Conservation (phyloP, 2,888 invertebrate species). For the Hydrotaea diabolus region DNA sequence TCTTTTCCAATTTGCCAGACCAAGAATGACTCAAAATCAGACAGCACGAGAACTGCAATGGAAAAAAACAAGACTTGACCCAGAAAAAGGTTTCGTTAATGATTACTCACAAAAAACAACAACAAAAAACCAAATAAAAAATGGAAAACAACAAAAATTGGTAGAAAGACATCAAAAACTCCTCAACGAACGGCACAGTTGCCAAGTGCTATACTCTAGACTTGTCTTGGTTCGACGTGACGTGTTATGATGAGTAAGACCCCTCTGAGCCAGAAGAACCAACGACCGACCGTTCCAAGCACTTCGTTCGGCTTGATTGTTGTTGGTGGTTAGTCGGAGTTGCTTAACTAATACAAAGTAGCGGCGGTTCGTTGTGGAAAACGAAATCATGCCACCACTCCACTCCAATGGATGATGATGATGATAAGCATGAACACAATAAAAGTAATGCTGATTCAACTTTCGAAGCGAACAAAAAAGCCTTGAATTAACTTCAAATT, state of each 20-base stretch:
- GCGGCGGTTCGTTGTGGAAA: constrained; percentile 29
- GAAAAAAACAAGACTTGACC: constrained; percentile 44
- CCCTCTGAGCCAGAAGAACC: constrained; percentile 26
- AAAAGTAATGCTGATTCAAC: constrained; percentile 58
- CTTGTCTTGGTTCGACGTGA: constrained; percentile 5
- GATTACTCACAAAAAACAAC: constrained; percentile 32
- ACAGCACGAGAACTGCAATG: background rate
- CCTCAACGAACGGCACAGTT: constrained; percentile 33
- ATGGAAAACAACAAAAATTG: constrained; percentile 17
- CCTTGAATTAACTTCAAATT: constrained; percentile 49
- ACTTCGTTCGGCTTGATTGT: background rate
- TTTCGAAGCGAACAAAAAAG: constrained; percentile 46
- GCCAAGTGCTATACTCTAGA: constrained; percentile 36
- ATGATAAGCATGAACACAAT: constrained; percentile 45
- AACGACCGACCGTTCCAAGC: background rate
- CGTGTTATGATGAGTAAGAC: constrained; percentile 62
- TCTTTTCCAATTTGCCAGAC: constrained; percentile 28
- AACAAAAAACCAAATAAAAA: constrained; percentile 8
- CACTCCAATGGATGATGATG: constrained; percentile 33
- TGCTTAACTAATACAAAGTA: constrained; percentile 47
- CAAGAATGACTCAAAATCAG: constrained; percentile 49
- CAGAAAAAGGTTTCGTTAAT: constrained; percentile 62
- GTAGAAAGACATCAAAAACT: constrained; percentile 24
- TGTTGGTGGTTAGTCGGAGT: constrained; percentile 43
- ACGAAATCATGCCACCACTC: constrained; percentile 61